Evolutionary conservation across 2,113 vertebrate genomes (phyloP).

Genomic region (Thunnus maccoyii): DNA sequence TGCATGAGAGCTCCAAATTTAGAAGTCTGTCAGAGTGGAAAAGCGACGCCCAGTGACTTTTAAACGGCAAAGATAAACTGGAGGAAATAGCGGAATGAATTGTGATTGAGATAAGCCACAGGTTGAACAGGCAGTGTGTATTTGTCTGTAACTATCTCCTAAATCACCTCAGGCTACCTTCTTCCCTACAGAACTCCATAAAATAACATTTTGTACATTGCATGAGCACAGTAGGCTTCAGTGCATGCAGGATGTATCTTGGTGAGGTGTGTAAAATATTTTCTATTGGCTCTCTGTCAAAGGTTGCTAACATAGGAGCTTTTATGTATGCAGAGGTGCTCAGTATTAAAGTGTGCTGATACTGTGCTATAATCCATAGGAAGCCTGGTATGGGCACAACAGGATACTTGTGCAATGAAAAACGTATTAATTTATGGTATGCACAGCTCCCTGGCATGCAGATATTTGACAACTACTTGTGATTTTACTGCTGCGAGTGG

Average conservation of each 20-base stretch:
- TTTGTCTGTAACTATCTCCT: neutral
- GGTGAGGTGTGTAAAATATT: conserved; percentile 41
- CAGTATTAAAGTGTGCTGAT: conserved; percentile 18
- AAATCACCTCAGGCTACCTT: neutral
- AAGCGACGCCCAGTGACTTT: conserved; percentile 43
- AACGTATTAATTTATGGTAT: conserved; percentile 8
- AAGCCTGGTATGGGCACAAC: conserved; percentile 25
- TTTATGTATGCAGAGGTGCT: conserved; percentile 1
- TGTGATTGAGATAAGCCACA: neutral
- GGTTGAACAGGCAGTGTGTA: neutral
- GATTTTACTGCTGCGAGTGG: conserved; percentile 74
- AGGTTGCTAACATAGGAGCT: conserved; percentile 34
- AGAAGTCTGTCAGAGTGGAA: conserved; percentile 53
- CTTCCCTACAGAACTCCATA: neutral
- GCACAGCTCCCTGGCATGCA: conserved; percentile 27
- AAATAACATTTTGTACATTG: neutral
- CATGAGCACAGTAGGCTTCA: conserved; percentile 24
- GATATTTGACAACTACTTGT: conserved; percentile 72
- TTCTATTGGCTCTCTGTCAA: conserved; percentile 35
- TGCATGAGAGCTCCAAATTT: conserved; percentile 55
- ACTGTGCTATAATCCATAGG: conserved; percentile 33
- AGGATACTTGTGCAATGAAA: conserved; percentile 35
- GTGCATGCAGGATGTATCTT: conserved; percentile 11
- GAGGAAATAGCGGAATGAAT: neutral
- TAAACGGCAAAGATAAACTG: conserved; percentile 13